A percentile compares a stretch with the other conserved stretches of the same genome.
phyloP scores from a whole-genome alignment of 2,113 vertebrate species.

The Pterophyllum scalare region DNA sequence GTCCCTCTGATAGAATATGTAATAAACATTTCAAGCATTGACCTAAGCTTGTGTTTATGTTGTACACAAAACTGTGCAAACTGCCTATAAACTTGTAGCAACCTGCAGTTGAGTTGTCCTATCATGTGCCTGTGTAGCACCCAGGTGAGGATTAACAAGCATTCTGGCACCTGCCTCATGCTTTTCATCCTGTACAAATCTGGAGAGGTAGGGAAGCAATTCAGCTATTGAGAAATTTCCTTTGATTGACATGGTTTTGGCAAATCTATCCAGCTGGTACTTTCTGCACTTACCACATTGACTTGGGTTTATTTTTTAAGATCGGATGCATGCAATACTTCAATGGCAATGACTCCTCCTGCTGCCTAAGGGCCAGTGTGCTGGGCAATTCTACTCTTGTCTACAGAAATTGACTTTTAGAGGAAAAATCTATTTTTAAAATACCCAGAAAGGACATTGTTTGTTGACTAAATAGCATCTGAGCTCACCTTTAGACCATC shows the following conservation, averaged over 20 bases:
- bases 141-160: constrained; percentile 5
- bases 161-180: constrained; percentile 18
- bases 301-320: constrained; percentile 5
- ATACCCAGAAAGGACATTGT: not conserved
- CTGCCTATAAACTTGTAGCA: constrained; percentile 15
- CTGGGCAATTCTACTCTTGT: not conserved
- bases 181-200: not conserved
- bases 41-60: not conserved
- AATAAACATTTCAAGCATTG: not conserved
- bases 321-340: not conserved
- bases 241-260: constrained; percentile 28
- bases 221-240: constrained; percentile 21
- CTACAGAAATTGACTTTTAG: not conserved
- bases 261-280: not conserved
- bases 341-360: not conserved
- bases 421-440: not conserved
- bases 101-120: constrained; percentile 14
- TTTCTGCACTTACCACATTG: not conserved
- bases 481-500: constrained; percentile 89
- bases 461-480: not conserved
- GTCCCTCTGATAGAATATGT: not conserved
- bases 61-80: not conserved
- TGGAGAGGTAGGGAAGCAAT: not conserved
- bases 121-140: not conserved
- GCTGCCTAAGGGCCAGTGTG: not conserved